phyloP scores from a whole-genome alignment of 2,113 vertebrate genomes.

The Channa maculata region DNA sequence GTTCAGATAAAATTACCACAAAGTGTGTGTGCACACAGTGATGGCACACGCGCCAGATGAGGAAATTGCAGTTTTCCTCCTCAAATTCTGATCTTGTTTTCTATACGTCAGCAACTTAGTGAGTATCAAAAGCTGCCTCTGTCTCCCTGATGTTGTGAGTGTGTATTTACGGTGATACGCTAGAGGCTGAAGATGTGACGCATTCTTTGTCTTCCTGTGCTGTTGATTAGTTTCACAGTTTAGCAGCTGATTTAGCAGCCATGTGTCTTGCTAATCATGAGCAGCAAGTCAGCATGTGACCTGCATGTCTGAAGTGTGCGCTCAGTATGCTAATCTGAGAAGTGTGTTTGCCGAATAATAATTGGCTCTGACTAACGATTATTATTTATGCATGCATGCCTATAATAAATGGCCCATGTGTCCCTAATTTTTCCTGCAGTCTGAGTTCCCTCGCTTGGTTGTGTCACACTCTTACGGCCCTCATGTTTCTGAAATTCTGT shows the following conservation, averaged over 20 bases:
- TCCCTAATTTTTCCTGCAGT: constrained; percentile 1
- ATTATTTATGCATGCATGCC: constrained; percentile 7
- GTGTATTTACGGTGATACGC: neutral
- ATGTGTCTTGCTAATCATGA: constrained; percentile 38
- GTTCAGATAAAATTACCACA: neutral
- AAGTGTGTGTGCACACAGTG: neutral
- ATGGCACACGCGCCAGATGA: no score
- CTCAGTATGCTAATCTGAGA: constrained; percentile 34
- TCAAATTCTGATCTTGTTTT: no score
- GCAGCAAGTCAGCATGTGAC: constrained; percentile 25
- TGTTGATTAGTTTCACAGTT: constrained; percentile 49
- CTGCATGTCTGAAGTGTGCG: constrained; percentile 25
- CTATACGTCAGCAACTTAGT: neutral
- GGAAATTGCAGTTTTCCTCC: neutral
- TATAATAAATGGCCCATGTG: constrained; percentile 20
- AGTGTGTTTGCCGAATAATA: constrained; percentile 35
- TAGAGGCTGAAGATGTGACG: neutral
- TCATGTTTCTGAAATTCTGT: neutral
- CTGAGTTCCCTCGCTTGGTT: constrained; percentile 19
- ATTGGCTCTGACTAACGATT: constrained; percentile 34
- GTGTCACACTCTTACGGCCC: constrained; percentile 2
- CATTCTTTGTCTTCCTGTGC: constrained; percentile 7
- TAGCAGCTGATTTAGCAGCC: constrained; percentile 17
- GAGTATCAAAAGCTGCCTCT: neutral
- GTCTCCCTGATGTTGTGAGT: neutral